phyloP scores from a whole-genome alignment of 2,113 vertebrate species.

The Erinaceus europaeus region DNA sequence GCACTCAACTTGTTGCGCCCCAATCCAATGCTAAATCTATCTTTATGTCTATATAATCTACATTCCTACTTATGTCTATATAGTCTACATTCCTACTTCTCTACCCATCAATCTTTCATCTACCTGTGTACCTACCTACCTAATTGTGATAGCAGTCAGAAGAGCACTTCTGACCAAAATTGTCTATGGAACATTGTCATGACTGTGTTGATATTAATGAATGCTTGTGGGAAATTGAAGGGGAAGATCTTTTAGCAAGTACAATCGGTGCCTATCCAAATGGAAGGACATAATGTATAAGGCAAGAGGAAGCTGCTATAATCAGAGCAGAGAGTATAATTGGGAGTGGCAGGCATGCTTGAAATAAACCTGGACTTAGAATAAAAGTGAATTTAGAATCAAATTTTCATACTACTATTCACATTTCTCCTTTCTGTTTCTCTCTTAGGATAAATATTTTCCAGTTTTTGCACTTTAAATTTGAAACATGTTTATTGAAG shows the following conservation, averaged over 20 bases:
- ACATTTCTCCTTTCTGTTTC: not conserved
- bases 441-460: not conserved
- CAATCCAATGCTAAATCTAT: too few species aligned
- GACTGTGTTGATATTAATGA: not conserved
- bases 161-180: too few species aligned
- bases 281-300: not conserved
- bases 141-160: not conserved
- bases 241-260: not conserved
- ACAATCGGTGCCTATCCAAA: not conserved
- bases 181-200: accelerated
- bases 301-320: not conserved
- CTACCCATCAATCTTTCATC: too few species aligned
- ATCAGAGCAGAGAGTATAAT: not conserved
- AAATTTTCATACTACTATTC: not conserved
- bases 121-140: not conserved
- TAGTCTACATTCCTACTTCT: not conserved
- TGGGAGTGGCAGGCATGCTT: not conserved
- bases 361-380: not conserved
- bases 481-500: too few species aligned
- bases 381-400: not conserved
- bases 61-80: too few species aligned
- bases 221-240: not conserved
- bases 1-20: too few species aligned
- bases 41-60: too few species aligned
- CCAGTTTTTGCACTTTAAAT: too few species aligned